These are phyloP conservation scores for Kryptolebias ocellatus DNA, from an alignment of 2,797 vertebrate species.

Conservation along the genomic window DNA sequence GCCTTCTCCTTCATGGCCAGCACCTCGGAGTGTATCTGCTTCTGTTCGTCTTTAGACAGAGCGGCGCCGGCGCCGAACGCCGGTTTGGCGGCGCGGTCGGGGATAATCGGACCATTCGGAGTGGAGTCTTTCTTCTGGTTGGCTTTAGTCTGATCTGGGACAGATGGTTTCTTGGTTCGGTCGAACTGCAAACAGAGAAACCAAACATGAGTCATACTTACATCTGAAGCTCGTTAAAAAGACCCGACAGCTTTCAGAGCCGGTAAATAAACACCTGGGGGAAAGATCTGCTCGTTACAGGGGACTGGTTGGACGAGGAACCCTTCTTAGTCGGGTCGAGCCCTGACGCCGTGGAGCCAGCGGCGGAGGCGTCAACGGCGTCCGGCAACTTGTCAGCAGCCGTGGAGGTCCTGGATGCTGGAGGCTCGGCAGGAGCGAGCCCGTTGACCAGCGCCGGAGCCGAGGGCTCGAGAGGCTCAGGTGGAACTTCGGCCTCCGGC, in stretches of 20 bases:
- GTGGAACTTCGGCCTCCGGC: constrained; percentile 65
- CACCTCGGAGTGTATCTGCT: constrained; percentile 81
- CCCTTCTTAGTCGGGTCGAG: constrained; percentile 47
- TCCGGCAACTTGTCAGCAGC: constrained; percentile 64
- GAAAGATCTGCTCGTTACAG: constrained; percentile 76
- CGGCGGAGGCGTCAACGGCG: constrained; percentile 64
- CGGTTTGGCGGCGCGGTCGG: constrained; percentile 90
- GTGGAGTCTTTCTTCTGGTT: constrained; percentile 77
- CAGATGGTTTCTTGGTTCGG: constrained; percentile 90
- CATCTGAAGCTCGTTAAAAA: neutral
- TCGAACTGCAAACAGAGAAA: constrained; percentile 84
- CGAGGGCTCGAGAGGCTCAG: constrained; percentile 63
- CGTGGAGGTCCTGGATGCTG: constrained; percentile 57
- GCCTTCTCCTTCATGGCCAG: constrained; percentile 84
- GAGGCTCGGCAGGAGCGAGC: constrained; percentile 66
- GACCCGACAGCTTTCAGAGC: constrained; percentile 36
- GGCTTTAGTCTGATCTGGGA: constrained; percentile 75
- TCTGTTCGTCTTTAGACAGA: constrained; percentile 86
- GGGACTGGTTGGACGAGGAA: constrained; percentile 65
- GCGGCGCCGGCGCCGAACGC: constrained; percentile 36
- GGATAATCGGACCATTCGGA: constrained; percentile 83
- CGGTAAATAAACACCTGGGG: constrained; percentile 87
- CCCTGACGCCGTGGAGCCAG: constrained; percentile 56
- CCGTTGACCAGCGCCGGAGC: constrained; percentile 74
- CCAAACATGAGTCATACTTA: neutral